Base-by-base conservation (phyloP, 2,888 invertebrate genomes). In the Meganola albula region DNA sequence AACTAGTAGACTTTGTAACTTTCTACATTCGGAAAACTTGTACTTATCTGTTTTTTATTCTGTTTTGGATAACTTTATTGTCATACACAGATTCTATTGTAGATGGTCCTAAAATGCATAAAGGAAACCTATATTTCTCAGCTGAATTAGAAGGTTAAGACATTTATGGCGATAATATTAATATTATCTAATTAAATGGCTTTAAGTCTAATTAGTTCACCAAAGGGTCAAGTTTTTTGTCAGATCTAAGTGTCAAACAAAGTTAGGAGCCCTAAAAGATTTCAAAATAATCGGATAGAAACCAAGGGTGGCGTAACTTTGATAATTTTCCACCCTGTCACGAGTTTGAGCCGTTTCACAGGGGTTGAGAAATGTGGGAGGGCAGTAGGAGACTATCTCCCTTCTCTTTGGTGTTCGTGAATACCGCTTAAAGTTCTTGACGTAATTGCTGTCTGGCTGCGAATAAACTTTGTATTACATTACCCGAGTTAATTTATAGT, bases 381-480 rank as follows among this genome's bases (percentile, higher is more conserved):
- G 48, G 20, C 20, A 10, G 32, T 37, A 40, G 37, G 44, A 39
- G 60, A 40, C 44, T 37, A 34, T 50, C 57, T 42, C 59, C 68
- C 68, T 64, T 67, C 74, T 66, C 69, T 72, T 74, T 68, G 69
- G 69, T 74, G 72, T 76, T 79, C 69, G 71, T 74, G 82, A 84
- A 83, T 76, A 74, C 77, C 72, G 76, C 73, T 77, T 74, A 68
- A 82, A 84, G 69, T 83, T 84, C 69, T 68, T 66, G 57, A 56
- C 73, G 72, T 82, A 83, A 84, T 84, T 85, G 77, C 79, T 79
- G 82, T 82, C 79, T 80, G 77, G 74, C 75, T 77, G 62, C 58
- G 74, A 80, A 74, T 82, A 78, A 84, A 83, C 74, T 79, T 82
- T 80, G 79, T 82, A 78, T 82, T 74, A 80, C 79, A 77, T 79